Evolutionary conservation across 2,888 invertebrate species (phyloP), one percentile per base, ranked within the genome.

Genomic region (Sinodicranocentrus sp.): DNA sequence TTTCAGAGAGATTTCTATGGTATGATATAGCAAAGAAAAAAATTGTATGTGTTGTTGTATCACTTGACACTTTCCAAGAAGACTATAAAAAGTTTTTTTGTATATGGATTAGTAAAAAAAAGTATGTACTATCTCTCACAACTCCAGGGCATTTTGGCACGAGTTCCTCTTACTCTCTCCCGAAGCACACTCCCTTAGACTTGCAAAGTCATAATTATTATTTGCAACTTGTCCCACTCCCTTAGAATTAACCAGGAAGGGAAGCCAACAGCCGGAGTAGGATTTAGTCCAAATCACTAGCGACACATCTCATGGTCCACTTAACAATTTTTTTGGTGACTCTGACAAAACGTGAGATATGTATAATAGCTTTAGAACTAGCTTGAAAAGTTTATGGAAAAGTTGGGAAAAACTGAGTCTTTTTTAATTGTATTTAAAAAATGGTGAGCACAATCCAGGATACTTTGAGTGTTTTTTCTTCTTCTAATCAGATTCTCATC

Each of bases 281-380:
- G n/a, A n/a, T n/a, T 39, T 39, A 39, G 39, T 39, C 6, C 13
- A 39, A 39, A 5, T 39, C 6, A 39, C 39, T 28, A 43, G 44
- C 75, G 65, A 61, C 63, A 52, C 63, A 73, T 75, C 65, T 65
- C 75, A 75, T 75, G 75, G 75, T 63, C 52, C 75, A 75, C 75
- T 75, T 75, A 75, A 65, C 54, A 28, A 17, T 21, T 75, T 65
- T 39, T 39, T 39, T 44, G 26, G 63, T 63, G 48, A 73, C 43
- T 48, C 28, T 25, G 73, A 15, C 25, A 63, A 61, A 73, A 44
- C n/a, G 52, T 19, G 39, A 39, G 13, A 39, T 39, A 39, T 39
- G n/a, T n/a, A 39, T 39, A 39, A 39, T 39, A 13, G 39, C 39
- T 39, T 39, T 39, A 39, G 13, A n/a, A n/a, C n/a, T n/a, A n/a